These are phyloP conservation scores for Drosophila hydei DNA, from an alignment of 1,140 invertebrate species.

Conservation along the genomic window DNA sequence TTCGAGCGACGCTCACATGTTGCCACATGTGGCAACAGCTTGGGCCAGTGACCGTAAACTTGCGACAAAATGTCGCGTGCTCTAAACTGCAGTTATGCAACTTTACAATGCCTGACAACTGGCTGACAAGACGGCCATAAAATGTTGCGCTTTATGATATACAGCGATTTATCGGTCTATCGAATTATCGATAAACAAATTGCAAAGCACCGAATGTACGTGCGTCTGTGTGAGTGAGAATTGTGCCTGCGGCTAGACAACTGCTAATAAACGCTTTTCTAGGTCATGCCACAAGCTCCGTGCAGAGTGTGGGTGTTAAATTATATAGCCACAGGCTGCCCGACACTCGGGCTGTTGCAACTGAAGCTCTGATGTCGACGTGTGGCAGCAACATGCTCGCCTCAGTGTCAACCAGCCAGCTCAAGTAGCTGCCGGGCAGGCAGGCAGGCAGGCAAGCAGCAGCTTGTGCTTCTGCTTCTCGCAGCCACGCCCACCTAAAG, in stretches of 20 bases:
- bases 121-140: conserved; percentile 61
- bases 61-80: conserved; percentile 79
- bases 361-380: conserved; percentile 35
- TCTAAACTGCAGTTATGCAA: conserved; percentile 81
- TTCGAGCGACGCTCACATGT: conserved; percentile 17
- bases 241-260: background rate
- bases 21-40: conserved; percentile 5
- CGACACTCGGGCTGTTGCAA: conserved; percentile 39
- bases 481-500: conserved; percentile 14
- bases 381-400: conserved; percentile 44
- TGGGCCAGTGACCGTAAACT: conserved; percentile 70
- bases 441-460: background rate
- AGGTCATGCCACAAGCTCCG: conserved; percentile 12
- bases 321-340: conserved; percentile 63
- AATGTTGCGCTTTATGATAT: conserved; percentile 67
- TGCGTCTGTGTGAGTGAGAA: conserved; percentile 3
- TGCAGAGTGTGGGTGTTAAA: conserved; percentile 70
- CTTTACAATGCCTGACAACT: conserved; percentile 79
- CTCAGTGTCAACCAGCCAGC: conserved; percentile 77
- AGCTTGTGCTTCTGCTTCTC: conserved; percentile 18
- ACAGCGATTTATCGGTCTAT: conserved; percentile 11
- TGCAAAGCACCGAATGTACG: background rate
- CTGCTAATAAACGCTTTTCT: conserved; percentile 14
- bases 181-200: conserved; percentile 16
- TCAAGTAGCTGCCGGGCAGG: conserved; percentile 45